Percentiles rank a stretch among this genome's conserved stretches.
These are phyloP conservation scores for Bos taurus DNA, from an alignment of 2,113 vertebrate genomes.

Conservation along the genomic window ARS-UCD2.0 NC_037329.1:34393001-34393500, in stretches of 20 bases:
- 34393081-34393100: not conserved
- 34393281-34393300: not conserved
- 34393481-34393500: not conserved
- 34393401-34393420: conserved; percentile 2
- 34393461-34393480: not conserved
- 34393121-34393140: not conserved
- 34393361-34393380: not conserved
- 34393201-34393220: not conserved
- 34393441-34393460: not conserved
- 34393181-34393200: not conserved
- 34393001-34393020: not conserved
- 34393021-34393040: not conserved
- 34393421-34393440: not conserved
- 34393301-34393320: not conserved
- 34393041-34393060: not conserved
- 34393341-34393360: not conserved
- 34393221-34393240: not conserved
- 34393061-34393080: not conserved
- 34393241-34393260: not conserved
- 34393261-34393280: not conserved
- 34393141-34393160: not conserved
- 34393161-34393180: not conserved
- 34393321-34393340: not conserved
- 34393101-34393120: not conserved
- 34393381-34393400: not conserved